Evolutionary conservation across 2,797 vertebrate genomes (phyloP).

Genomic region (Thaleichthys pacificus): DNA sequence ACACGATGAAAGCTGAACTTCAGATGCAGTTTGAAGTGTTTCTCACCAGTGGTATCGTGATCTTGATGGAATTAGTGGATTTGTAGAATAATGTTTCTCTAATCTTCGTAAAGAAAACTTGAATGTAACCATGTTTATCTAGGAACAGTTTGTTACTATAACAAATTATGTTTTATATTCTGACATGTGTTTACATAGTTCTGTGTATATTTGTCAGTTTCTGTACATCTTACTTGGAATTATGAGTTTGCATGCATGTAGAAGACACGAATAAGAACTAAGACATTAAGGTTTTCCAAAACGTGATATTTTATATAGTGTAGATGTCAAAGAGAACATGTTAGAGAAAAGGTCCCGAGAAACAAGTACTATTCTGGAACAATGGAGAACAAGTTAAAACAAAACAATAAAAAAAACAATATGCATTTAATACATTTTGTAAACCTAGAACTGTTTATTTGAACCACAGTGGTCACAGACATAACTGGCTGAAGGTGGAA

Average conservation of each 20-base stretch:
- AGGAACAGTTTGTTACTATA: not conserved
- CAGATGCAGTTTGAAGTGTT: not conserved
- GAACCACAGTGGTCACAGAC: slow-evolving; percentile 85
- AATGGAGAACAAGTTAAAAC: slow-evolving; percentile 79
- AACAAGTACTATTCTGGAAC: slow-evolving; percentile 73
- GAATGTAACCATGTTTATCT: too few species aligned
- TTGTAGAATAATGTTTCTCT: too few species aligned
- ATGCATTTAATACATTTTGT: slow-evolving; percentile 77
- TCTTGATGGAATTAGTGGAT: too few species aligned
- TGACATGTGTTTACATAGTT: too few species aligned
- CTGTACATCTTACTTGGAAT: not conserved
- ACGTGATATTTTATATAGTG: slow-evolving; percentile 86
- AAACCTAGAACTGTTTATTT: slow-evolving; percentile 79
- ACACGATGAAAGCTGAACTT: not conserved
- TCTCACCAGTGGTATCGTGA: not conserved
- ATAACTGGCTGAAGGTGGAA: slow-evolving; percentile 80
- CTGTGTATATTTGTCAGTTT: too few species aligned
- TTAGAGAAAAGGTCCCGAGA: slow-evolving; percentile 77
- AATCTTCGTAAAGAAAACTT: too few species aligned
- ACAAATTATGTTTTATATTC: too few species aligned
- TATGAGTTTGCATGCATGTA: slow-evolving; percentile 15
- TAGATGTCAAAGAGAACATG: slow-evolving; percentile 86
- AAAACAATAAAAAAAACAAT: slow-evolving; percentile 62
- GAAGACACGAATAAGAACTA: slow-evolving; percentile 62
- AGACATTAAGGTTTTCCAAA: slow-evolving; percentile 76